These are phyloP conservation scores for Trichosurus vulpecula DNA, from an alignment of 2,797 vertebrate genomes.

Conservation along the genomic window DNA sequence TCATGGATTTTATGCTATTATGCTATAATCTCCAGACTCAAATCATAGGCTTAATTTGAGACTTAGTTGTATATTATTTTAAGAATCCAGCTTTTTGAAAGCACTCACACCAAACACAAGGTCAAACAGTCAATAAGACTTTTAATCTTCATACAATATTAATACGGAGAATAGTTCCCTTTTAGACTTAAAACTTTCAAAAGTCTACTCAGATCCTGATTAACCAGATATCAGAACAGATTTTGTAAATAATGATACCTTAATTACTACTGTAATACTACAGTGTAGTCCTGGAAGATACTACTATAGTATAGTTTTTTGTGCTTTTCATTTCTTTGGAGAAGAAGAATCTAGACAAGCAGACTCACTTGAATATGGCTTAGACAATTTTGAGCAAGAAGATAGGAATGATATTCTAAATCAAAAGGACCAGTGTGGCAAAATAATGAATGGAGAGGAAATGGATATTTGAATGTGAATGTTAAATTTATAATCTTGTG, in stretches of 20 bases:
- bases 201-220: not conserved
- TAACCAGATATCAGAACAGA: not conserved
- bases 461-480: no score
- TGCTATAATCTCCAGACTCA: not conserved
- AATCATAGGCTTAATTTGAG: rapidly evolving
- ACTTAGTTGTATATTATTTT: not conserved
- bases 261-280: not conserved
- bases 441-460: no score
- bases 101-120: not conserved
- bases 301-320: not conserved
- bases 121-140: not conserved
- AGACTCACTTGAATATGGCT: not conserved
- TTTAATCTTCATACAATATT: not conserved
- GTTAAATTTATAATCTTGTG: no score
- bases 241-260: not conserved
- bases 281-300: not conserved
- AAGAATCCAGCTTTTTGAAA: not conserved
- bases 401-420: no score
- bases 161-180: not conserved
- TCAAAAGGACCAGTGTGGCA: no score
- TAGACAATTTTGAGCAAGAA: not conserved
- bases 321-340: not conserved
- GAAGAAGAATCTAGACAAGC: not conserved
- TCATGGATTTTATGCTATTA: not conserved
- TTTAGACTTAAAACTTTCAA: not conserved